A percentile compares a stretch with the other conserved stretches of the same genome.
Conservation (phyloP, 35 echinoderm and acorn worm genomes). For the Antedon bifida region DNA sequence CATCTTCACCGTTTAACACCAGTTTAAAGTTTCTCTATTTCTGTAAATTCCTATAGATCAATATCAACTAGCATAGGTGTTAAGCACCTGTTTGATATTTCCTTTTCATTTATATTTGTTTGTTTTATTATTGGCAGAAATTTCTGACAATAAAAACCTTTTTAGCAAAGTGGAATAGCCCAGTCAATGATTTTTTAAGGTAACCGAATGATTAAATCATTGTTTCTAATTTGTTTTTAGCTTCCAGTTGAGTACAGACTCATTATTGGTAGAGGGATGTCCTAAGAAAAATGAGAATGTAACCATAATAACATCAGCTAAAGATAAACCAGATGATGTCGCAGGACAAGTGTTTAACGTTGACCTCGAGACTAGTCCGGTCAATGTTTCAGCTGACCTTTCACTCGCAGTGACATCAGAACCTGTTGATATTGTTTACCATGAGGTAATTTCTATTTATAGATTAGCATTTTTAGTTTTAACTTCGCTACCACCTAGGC, state of each 20-base stretch:
- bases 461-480: neutral
- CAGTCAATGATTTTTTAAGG: too few relatives aligned
- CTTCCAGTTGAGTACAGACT: slow-evolving; percentile 59
- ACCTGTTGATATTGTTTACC: slow-evolving; percentile 81
- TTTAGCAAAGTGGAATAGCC: too few relatives aligned
- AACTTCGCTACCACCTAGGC: neutral
- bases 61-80: too few relatives aligned
- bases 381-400: slow-evolving; percentile 53
- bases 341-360: slow-evolving; percentile 51
- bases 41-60: too few relatives aligned
- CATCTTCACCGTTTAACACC: too few relatives aligned
- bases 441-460: slow-evolving; percentile 36
- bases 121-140: too few relatives aligned
- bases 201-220: too few relatives aligned
- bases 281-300: slow-evolving; percentile 39
- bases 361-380: slow-evolving; percentile 76
- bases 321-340: slow-evolving; percentile 30
- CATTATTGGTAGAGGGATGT: slow-evolving; percentile 45
- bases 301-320: slow-evolving; percentile 57
- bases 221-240: slow-evolving; percentile 14
- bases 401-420: slow-evolving; percentile 70
- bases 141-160: too few relatives aligned
- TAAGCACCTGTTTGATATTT: too few relatives aligned
- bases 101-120: too few relatives aligned
- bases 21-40: too few relatives aligned